Base-by-base conservation (phyloP, 2,888 invertebrate species). In the Agonopterix heracliana region DNA sequence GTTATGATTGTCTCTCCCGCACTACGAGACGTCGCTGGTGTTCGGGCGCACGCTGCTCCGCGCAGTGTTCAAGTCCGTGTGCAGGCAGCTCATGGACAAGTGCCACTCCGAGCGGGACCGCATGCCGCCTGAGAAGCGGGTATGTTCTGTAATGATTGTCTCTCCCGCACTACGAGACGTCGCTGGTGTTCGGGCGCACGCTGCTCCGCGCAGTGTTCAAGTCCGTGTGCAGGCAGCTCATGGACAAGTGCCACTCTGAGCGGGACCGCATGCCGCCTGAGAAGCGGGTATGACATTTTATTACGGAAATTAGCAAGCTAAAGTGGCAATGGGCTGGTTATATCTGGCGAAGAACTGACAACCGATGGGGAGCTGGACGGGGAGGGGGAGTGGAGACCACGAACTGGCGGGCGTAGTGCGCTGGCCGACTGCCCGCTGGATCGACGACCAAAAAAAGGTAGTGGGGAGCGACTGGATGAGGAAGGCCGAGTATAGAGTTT, bases 71-170 rank as follows among this genome's bases (percentile, higher is more conserved):
- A 91, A 90, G 64, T 94, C 93, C 0, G 94, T 98, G 53, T 93
- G 95, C 34, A 91, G 94, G 44, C 97, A 98, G 73, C 90, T 98
- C 17, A 92, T 97, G 89, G 97, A 97, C 72, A 97, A 97, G 69
- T 97, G 97, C 72, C 92, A 96, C 54, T 93, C 93, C 9, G 97
- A 97, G 70, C 91, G 95, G 41, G 97, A 98, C 71, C 92, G 95
- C 49, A 96, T 98, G 92, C 94, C 96, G 0, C 93, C 94, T 0
- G 97, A 98, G 63, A 96, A n/a, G n/a, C n/a, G n/a, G n/a, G n/a
- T n/a, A n/a, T n/a, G 0, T 96, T 97, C 77, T 98, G 98, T 71
- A 97, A 98, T 78, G n/a, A n/a, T n/a, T n/a, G n/a, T 97, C 98
- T 0, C 80, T 98, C 44, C 94, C 95, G 0, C 96, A 96, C 72